Evolutionary conservation across 2,888 invertebrate genomes (phyloP), one percentile per base, ranked within the genome.

Genomic region (Brenthis hecate): DNA sequence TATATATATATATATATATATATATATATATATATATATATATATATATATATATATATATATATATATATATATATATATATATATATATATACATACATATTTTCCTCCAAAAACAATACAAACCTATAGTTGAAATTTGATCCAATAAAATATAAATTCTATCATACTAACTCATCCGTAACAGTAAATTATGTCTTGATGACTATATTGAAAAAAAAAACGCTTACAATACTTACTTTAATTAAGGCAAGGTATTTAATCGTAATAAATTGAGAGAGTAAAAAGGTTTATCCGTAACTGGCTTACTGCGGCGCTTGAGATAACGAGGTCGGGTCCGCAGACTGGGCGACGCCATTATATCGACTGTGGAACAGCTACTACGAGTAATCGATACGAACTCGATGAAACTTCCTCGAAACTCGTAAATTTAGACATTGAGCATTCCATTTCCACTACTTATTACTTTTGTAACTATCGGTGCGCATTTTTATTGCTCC

Each of bases 241-340:
- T 68, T 65, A 64, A 66, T 32, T 62, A 69, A 72, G 70, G 71
- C 69, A 69, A 71, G 56, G 65, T 69, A 70, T 73, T 70, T 70
- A 72, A 73, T 70, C 55, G 69, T 56, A 66, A 68, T 71, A 73
- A 73, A 72, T 67, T 66, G 62, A 64, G 36, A 69, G 63, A 51
- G 65, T 43, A 56, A 56, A 61, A 72, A 72, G 67, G 67, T 69
- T 76, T 75, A 76, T 74, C 58, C 63, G 68, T 73, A 77, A 78
- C 77, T 79, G 76, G 76, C 75, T 76, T 79, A 77, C 78, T 80
- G 84, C 80, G 80, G 78, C 74, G 76, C 76, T 78, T 71, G 76
- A 81, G 80, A 85, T 84, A 86, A 84, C 81, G 84, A 83, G 88
- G 88, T 85, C 86, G 83, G 74, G 76, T 73, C 78, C 76, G 78